A percentile compares a stretch with the other conserved stretches of the same genome.
These are phyloP conservation scores for Acridotheres tristis DNA, from an alignment of 2,797 vertebrate genomes.

Conservation along the genomic window DNA sequence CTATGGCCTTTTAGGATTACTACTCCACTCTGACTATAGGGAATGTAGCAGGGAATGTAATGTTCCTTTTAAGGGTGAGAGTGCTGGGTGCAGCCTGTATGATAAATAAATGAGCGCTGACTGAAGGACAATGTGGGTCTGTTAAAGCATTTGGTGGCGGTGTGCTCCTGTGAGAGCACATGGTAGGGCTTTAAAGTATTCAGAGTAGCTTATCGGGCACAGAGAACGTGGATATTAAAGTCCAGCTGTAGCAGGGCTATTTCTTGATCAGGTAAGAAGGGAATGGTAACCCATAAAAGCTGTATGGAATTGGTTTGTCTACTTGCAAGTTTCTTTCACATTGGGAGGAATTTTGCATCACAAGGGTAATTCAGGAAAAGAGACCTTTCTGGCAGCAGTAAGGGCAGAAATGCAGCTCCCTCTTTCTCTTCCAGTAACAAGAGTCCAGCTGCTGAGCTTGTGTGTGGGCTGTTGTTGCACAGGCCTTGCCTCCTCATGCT, in stretches of 20 bases:
- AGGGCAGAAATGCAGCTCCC: neutral
- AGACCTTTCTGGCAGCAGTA: neutral
- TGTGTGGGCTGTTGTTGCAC: neutral
- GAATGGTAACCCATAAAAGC: neutral
- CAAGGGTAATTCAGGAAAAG: neutral
- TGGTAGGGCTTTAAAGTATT: constrained; percentile 32
- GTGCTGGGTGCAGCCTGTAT: neutral
- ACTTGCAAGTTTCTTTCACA: neutral
- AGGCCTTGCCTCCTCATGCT: neutral
- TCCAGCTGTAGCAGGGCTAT: neutral
- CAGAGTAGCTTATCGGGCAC: neutral
- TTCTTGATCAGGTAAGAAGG: neutral
- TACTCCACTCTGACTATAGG: neutral
- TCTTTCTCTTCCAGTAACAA: neutral
- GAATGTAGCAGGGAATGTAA: neutral
- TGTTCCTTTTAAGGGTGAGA: neutral
- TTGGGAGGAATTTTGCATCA: neutral
- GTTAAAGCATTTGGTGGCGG: constrained; percentile 10
- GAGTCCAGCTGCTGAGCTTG: neutral
- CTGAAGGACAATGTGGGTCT: constrained; percentile 28
- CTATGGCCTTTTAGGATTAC: neutral
- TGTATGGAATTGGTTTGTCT: neutral
- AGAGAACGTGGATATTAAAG: neutral
- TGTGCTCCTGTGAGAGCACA: neutral
- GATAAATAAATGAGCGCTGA: neutral